Conservation (phyloP, 2,888 invertebrate species). For the Sycophila texana region DNA sequence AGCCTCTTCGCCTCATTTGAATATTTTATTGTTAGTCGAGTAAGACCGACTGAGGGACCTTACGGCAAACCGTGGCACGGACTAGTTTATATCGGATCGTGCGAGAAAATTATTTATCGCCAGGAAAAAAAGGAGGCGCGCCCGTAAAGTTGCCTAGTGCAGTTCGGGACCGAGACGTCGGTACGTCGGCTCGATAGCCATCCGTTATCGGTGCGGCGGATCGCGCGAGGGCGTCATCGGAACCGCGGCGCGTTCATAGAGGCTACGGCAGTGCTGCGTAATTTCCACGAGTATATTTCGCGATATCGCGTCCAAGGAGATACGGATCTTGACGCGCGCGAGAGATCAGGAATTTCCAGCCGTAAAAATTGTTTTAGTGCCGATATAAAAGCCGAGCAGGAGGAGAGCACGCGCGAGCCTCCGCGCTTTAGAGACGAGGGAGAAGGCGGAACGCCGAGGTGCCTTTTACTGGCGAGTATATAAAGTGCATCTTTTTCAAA, state of each 20-base stretch:
- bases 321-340: conserved; percentile 32
- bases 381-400: conserved; percentile 34
- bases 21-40: conserved; percentile 65
- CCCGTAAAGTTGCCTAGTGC: conserved; percentile 58
- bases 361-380: conserved; percentile 49
- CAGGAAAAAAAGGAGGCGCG: conserved; percentile 19
- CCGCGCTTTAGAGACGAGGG: background rate
- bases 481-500: conserved; percentile 34
- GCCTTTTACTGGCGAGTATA: conserved; percentile 39
- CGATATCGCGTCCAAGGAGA: conserved; percentile 3
- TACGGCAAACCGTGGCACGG: conserved; percentile 37
- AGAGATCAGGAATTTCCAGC: conserved; percentile 36
- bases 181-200: conserved; percentile 42
- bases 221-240: conserved; percentile 45
- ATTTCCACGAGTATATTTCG: conserved; percentile 34
- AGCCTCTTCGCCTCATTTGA: conserved; percentile 61
- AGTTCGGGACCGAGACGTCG: conserved; percentile 49
- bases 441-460: background rate
- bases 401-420: conserved; percentile 11
- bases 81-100: background rate
- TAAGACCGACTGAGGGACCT: conserved; percentile 16
- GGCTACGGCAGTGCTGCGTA: conserved; percentile 28
- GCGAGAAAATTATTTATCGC: conserved; percentile 42
- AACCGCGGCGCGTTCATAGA: conserved; percentile 12
- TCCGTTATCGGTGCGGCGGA: conserved; percentile 44